Evolutionary conservation across 2,888 invertebrate genomes (phyloP), one percentile per base, ranked within the genome.

Genomic region (Apodemia duryi): DNA sequence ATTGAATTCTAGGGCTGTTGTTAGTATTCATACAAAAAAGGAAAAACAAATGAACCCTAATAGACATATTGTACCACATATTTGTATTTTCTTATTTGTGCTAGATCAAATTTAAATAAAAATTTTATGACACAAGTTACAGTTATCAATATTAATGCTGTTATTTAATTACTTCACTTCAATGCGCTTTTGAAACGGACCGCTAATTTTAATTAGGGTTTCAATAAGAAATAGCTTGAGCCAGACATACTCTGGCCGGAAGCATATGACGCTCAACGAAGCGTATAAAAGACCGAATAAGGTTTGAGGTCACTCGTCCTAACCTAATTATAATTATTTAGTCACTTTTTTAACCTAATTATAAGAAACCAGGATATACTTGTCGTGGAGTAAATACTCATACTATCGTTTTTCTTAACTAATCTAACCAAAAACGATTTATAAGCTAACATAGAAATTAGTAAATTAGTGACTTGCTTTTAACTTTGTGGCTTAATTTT

Each of bases 161-260:
- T 54, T 32, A 54, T 29, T 54, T 54, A 54, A 54, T 54, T 54
- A 54, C n/a, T 21, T 28, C 52, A 13, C 10, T 54, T 11, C 57
- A 57, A 57, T 57, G 57, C 57, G 29, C 57, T 57, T 57, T 32
- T 57, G 32, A 57, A 57, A 32, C 32, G 57, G 13, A 6, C 32
- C 57, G 57, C 57, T 29, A 32, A 57, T 29, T 57, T 57, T 32
- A 57, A 57, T 57, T 32, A 57, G 10, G 29, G 29, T 29, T 10
- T 32, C 32, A 29, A 57, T 29, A 57, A 57, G 57, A 57, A 11
- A 32, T 57, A 57, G 28, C 57, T 11, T 32, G 29, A 29, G 29
- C 3, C 29, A 54, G 11, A 57, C 28, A 13, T 28, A 28, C 46
- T 13, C 10, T 11, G 57, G 57, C 57, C 57, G 57, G 57, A 57